Conservation (phyloP, 2,113 vertebrate genomes). For the Lamprologus sp. region DNA sequence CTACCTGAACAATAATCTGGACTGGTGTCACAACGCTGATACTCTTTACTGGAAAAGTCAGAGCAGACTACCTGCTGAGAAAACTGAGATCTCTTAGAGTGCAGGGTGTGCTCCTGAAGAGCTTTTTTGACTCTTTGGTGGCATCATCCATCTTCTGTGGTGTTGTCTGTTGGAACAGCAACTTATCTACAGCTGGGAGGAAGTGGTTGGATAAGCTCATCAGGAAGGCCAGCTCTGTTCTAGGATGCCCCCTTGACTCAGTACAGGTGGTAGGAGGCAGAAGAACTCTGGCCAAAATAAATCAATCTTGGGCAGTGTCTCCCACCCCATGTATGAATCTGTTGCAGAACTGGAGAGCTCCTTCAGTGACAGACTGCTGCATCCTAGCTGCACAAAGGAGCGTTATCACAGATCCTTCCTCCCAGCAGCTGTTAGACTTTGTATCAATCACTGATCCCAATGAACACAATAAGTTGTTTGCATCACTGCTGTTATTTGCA, state of each 20-base stretch:
- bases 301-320: not conserved
- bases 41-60: accelerated
- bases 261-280: not conserved
- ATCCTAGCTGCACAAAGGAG: not conserved
- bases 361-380: not conserved
- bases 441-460: not conserved
- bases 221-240: not conserved
- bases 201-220: not conserved
- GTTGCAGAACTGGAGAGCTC: not conserved
- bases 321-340: not conserved
- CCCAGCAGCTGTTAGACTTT: not conserved
- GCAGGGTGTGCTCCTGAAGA: not conserved
- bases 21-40: not conserved
- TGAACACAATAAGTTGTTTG: not conserved
- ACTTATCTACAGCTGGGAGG: not conserved
- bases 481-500: not conserved
- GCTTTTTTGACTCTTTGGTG: not conserved
- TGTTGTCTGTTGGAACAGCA: not conserved
- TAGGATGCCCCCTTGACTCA: not conserved
- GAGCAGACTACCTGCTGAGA: not conserved
- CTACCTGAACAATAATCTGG: not conserved
- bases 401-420: not conserved
- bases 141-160: not conserved
- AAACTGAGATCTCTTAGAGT: not conserved
- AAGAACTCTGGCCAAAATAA: not conserved